These are phyloP conservation scores for Numenius phaeopus DNA, from an alignment of 2,797 vertebrate species.

Conservation along the genomic window DNA sequence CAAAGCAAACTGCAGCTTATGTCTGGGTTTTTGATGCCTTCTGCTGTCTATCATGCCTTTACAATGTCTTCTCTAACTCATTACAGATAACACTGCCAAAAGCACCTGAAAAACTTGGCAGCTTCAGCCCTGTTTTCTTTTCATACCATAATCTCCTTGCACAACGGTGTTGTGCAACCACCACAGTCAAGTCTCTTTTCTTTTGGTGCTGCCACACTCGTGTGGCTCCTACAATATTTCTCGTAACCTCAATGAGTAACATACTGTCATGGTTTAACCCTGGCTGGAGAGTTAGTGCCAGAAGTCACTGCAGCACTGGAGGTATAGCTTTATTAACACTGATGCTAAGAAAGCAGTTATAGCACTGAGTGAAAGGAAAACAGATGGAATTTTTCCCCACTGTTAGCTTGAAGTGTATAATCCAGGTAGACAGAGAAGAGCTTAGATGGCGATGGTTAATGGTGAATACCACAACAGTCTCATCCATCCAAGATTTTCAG, in stretches of 20 bases:
- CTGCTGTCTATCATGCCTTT: background rate
- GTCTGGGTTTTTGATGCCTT: background rate
- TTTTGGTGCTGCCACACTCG: accelerated
- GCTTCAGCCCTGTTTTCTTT: background rate
- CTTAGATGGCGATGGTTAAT: background rate
- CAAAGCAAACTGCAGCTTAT: background rate
- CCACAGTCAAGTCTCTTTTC: accelerated
- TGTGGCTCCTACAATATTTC: background rate
- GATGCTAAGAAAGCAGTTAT: background rate
- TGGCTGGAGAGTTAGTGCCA: background rate
- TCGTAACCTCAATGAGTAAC: background rate
- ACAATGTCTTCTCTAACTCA: background rate
- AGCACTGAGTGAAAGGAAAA: background rate
- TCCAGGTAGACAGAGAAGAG: background rate
- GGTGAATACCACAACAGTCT: background rate
- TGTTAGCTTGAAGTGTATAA: background rate
- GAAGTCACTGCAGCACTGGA: background rate
- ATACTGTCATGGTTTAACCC: background rate
- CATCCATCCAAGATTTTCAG: background rate
- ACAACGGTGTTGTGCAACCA: background rate
- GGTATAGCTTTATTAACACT: background rate
- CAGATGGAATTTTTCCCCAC: background rate
- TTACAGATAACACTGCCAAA: background rate
- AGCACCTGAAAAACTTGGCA: background rate
- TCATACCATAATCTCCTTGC: background rate